Conservation (phyloP, 2,888 invertebrate species). For the Globia sparganii region DNA sequence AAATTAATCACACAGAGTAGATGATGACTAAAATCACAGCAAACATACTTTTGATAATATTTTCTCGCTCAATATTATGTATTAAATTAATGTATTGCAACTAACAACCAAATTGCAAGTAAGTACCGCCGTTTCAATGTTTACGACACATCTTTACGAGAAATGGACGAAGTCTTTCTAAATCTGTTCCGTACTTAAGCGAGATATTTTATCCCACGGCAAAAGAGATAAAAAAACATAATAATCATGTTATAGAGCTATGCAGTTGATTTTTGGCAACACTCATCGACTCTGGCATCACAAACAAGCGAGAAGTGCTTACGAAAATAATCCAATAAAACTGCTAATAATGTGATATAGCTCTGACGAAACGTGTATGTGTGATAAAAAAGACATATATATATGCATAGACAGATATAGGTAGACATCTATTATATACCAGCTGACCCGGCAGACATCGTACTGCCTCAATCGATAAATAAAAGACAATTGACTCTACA, state of each 20-base stretch:
- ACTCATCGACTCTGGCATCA: slow-evolving; percentile 21
- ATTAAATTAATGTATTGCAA: neutral
- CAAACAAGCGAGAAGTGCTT: neutral
- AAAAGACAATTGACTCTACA: too few relatives aligned
- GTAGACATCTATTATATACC: too few relatives aligned
- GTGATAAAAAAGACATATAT: neutral
- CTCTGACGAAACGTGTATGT: neutral
- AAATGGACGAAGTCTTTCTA: slow-evolving; percentile 5
- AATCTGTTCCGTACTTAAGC: slow-evolving; percentile 12
- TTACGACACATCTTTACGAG: slow-evolving; percentile 6
- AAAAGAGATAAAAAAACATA: neutral
- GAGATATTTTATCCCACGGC: neutral
- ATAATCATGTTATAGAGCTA: neutral
- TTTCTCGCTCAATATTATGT: neutral
- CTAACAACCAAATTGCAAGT: neutral
- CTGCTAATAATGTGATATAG: slow-evolving; percentile 8
- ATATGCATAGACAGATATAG: neutral
- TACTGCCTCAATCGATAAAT: too few relatives aligned
- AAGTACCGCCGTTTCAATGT: neutral
- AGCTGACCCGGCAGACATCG: too few relatives aligned
- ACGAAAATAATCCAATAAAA: slow-evolving; percentile 23
- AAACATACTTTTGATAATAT: neutral
- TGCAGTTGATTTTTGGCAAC: slow-evolving; percentile 24
- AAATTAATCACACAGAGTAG: neutral
- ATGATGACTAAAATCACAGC: neutral